Conservation (phyloP, 2,113 vertebrate species). For the Chionodraco myersi region DNA sequence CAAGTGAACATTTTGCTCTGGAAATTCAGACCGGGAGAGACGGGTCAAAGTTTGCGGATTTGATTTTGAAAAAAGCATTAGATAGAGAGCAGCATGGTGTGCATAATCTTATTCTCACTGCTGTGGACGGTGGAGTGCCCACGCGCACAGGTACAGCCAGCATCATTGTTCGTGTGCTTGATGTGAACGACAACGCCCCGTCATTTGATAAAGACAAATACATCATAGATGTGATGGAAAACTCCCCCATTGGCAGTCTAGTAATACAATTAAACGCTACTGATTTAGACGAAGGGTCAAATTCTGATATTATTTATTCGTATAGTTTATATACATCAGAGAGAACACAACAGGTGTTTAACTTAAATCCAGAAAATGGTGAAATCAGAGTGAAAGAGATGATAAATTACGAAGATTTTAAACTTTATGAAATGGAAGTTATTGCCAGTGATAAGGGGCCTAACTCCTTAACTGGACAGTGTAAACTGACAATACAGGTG, state of each 20-base stretch:
- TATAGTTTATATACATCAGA: conserved; percentile 82
- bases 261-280: conserved; percentile 70
- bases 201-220: conserved; percentile 71
- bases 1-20: too few species aligned
- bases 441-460: conserved; percentile 77
- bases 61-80: too few species aligned
- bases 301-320: conserved; percentile 76
- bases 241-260: conserved; percentile 71
- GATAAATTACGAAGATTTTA: conserved; percentile 84
- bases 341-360: conserved; percentile 76
- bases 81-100: conserved; percentile 73
- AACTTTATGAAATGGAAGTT: conserved; percentile 79
- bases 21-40: too few species aligned
- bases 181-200: conserved; percentile 81
- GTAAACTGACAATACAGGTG: conserved; percentile 77
- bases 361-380: conserved; percentile 79
- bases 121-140: conserved; percentile 78
- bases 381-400: conserved; percentile 80
- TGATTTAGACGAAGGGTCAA: conserved; percentile 78
- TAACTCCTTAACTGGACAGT: conserved; percentile 71
- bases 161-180: conserved; percentile 75
- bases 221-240: conserved; percentile 70
- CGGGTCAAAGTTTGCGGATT: too few species aligned
- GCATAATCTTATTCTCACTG: conserved; percentile 79
- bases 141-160: conserved; percentile 77